These are phyloP conservation scores for Philaethria dido DNA, from an alignment of 2,888 invertebrate genomes.

Conservation along the genomic window DNA sequence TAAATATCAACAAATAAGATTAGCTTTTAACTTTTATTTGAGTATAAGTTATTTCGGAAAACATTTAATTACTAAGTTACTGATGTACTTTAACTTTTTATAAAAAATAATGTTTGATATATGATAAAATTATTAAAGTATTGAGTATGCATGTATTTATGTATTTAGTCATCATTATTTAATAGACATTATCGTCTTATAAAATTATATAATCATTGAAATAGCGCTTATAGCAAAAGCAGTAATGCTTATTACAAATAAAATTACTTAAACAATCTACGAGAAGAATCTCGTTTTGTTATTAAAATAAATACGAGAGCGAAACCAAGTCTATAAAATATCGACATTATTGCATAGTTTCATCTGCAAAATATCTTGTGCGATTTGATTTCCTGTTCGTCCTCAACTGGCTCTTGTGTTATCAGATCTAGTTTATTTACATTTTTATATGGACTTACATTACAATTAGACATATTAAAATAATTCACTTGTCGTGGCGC, in stretches of 20 bases:
- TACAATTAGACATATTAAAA: slow-evolving; percentile 26
- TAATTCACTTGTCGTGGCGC: too few relatives aligned
- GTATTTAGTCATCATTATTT: neutral
- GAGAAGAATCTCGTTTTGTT: slow-evolving; percentile 30
- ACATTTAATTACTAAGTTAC: too few relatives aligned
- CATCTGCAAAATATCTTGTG: slow-evolving; percentile 67
- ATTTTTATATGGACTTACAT: slow-evolving; percentile 41
- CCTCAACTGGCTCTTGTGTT: slow-evolving; percentile 55
- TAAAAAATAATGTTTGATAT: too few relatives aligned
- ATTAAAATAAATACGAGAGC: slow-evolving; percentile 35
- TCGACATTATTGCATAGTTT: slow-evolving; percentile 64
- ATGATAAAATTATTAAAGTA: too few relatives aligned
- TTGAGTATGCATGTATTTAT: too few relatives aligned
- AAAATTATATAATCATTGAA: neutral
- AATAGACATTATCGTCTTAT: neutral
- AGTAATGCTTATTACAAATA: slow-evolving; percentile 4
- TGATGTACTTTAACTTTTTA: too few relatives aligned
- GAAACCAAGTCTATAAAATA: slow-evolving; percentile 45
- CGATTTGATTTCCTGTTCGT: slow-evolving; percentile 66
- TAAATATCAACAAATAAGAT: too few relatives aligned
- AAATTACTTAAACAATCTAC: slow-evolving; percentile 9
- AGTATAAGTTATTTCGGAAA: too few relatives aligned
- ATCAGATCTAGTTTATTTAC: slow-evolving; percentile 48
- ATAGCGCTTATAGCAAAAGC: neutral
- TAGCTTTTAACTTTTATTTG: too few relatives aligned